Evolutionary conservation across 2,113 vertebrate species (phyloP).

Genomic region (Shinisaurus crocodilurus): DNA sequence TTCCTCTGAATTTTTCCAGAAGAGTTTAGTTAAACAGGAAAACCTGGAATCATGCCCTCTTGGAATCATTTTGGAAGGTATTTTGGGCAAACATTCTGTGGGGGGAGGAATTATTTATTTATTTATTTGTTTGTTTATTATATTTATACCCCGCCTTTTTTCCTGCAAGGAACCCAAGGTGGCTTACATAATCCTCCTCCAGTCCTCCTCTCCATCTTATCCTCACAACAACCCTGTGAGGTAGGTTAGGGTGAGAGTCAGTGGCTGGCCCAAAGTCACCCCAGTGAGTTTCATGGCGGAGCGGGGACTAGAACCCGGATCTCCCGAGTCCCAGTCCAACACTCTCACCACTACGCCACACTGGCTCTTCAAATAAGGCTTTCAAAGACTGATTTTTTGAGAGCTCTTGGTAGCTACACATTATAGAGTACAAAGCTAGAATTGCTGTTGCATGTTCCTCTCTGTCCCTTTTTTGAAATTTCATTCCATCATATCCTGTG

Average conservation of each 20-base stretch:
- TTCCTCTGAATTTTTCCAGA: background rate
- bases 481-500: background rate
- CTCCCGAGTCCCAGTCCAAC: background rate
- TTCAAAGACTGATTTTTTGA: too few relatives aligned
- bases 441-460: background rate
- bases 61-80: background rate
- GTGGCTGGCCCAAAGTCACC: too few relatives aligned
- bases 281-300: too few relatives aligned
- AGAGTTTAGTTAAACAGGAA: background rate
- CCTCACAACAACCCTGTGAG: too few relatives aligned
- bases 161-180: too few relatives aligned
- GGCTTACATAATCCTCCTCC: too few relatives aligned
- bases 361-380: too few relatives aligned
- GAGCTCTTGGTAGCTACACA: background rate
- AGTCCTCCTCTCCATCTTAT: too few relatives aligned
- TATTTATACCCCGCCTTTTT: too few relatives aligned
- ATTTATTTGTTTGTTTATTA: too few relatives aligned
- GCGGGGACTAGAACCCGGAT: background rate
- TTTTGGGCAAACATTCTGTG: rapidly evolving
- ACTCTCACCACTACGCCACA: too few relatives aligned
- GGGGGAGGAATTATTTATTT: background rate
- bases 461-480: background rate
- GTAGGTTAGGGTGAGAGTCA: too few relatives aligned
- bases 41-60: background rate
- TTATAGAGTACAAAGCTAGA: background rate